phyloP scores from a whole-genome alignment of 2,113 vertebrate genomes.

The Ovis canadensis region DNA sequence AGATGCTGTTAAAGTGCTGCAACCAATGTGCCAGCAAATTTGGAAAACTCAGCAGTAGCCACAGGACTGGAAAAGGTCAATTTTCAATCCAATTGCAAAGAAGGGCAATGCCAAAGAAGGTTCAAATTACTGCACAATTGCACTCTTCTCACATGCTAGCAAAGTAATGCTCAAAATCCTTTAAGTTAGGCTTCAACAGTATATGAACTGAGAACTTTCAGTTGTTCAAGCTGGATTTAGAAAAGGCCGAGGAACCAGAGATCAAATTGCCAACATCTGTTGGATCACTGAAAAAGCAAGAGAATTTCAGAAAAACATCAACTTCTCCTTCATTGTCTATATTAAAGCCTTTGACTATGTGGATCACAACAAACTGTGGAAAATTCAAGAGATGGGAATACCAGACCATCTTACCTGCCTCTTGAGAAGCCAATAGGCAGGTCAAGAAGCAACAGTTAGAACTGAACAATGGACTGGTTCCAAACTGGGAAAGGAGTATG shows the following conservation, averaged over 20 bases:
- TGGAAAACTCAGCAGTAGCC: neutral
- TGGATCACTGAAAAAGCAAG: neutral
- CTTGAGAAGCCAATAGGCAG: neutral
- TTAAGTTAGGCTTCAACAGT: neutral
- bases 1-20: neutral
- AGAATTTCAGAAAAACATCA: neutral
- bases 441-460: neutral
- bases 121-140: neutral
- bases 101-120: neutral
- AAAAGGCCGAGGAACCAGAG: neutral
- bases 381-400: neutral
- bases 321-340: neutral
- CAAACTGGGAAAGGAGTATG: neutral
- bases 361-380: neutral
- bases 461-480: neutral
- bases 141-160: neutral
- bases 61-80: neutral
- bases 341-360: neutral
- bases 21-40: neutral
- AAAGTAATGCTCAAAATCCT: neutral
- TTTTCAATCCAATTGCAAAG: neutral
- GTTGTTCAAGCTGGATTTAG: neutral
- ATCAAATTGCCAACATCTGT: neutral
- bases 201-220: neutral
- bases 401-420: neutral